phyloP scores from a whole-genome alignment of 2,113 vertebrate species.

The Coracopsis vasa region DNA sequence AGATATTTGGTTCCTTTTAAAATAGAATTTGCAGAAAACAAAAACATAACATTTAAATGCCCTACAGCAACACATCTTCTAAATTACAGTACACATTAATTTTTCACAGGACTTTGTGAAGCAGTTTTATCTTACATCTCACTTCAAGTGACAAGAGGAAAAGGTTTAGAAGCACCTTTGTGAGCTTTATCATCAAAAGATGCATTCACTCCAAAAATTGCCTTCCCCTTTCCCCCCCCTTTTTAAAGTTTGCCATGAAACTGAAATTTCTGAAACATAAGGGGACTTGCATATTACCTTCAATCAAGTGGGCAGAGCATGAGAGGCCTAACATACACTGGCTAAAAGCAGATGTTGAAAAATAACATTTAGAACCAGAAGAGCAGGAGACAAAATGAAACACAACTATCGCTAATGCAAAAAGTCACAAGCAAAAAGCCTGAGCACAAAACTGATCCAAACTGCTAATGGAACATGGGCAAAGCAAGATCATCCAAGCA shows the following conservation, averaged over 20 bases:
- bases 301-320: background rate
- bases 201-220: background rate
- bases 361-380: background rate
- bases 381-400: background rate
- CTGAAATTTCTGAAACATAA: background rate
- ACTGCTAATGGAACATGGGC: background rate
- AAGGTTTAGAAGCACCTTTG: background rate
- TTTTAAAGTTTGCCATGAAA: background rate
- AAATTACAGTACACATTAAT: conserved; percentile 30
- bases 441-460: background rate
- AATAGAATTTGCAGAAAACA: conserved; percentile 24
- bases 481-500: background rate
- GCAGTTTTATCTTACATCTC: background rate
- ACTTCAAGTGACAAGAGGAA: background rate
- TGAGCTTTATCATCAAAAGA: background rate
- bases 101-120: background rate
- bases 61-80: conserved; percentile 2
- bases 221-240: accelerated
- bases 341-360: background rate
- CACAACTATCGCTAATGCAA: background rate
- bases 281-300: background rate
- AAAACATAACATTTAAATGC: background rate
- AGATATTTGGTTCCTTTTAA: background rate
- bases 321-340: background rate
- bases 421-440: background rate